Conservation (phyloP, 2,888 invertebrate genomes). For the Phania funesta region DNA sequence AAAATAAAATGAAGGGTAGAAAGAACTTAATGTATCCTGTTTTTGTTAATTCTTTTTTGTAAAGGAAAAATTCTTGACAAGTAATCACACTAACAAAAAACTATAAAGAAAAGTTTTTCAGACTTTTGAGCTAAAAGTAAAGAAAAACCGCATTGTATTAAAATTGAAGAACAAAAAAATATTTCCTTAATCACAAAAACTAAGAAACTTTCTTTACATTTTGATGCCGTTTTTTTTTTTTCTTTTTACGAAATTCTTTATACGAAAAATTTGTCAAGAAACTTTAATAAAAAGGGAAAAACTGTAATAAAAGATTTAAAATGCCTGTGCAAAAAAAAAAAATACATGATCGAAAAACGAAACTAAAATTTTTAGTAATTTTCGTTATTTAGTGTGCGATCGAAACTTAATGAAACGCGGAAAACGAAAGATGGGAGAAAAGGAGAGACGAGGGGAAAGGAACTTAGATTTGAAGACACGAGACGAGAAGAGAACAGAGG, state of each 20-base stretch:
- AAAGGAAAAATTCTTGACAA: conserved; percentile 38
- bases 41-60: conserved; percentile 30
- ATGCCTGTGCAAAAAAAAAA: no score
- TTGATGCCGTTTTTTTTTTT: neutral
- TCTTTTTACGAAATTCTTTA: neutral
- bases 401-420: no score
- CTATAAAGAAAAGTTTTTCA: conserved; percentile 47
- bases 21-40: conserved; percentile 59
- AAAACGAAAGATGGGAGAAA: no score
- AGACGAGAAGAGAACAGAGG: no score
- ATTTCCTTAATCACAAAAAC: conserved; percentile 27
- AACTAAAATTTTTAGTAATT: no score
- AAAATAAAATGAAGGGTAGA: conserved; percentile 63
- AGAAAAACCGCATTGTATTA: conserved; percentile 59
- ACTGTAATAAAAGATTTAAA: no score
- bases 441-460: no score
- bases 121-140: conserved; percentile 47
- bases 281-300: no score
- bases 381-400: no score
- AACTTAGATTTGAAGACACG: no score
- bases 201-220: conserved; percentile 34
- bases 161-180: conserved; percentile 52
- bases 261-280: neutral
- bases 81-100: conserved; percentile 25
- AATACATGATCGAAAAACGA: no score